These are phyloP conservation scores for Drosophila persimilis DNA, from an alignment of 1,140 invertebrate species.

Conservation along the genomic window DNA sequence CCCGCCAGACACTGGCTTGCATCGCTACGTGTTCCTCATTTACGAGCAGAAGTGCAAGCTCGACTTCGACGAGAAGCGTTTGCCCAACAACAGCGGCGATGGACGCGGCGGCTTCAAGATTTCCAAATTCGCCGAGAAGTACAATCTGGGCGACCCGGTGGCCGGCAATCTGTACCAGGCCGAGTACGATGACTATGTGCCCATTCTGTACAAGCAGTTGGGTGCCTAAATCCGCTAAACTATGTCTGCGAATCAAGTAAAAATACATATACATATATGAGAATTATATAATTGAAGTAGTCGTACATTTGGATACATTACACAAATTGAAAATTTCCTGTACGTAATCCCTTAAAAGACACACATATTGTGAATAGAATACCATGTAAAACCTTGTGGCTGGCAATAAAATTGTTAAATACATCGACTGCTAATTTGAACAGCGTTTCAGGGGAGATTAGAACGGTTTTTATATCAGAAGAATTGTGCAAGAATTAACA, in stretches of 20 bases:
- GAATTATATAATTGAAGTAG: slow-evolving; percentile 31
- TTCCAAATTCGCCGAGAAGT: slow-evolving; percentile 87
- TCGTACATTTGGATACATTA: slow-evolving; percentile 12
- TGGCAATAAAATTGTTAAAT: slow-evolving; percentile 50
- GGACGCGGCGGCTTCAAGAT: slow-evolving; percentile 92
- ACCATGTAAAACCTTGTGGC: slow-evolving; percentile 14
- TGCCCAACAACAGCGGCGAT: slow-evolving; percentile 87
- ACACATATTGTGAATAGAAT: background rate
- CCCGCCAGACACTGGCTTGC: slow-evolving; percentile 91
- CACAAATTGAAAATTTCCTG: background rate
- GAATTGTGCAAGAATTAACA: too few species aligned
- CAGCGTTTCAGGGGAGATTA: background rate
- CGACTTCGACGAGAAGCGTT: slow-evolving; percentile 67
- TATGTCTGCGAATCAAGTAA: too few species aligned
- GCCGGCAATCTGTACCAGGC: slow-evolving; percentile 96
- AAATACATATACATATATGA: background rate
- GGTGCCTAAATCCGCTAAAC: slow-evolving; percentile 47
- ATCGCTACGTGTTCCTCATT: slow-evolving; percentile 95
- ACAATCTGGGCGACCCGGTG: slow-evolving; percentile 91
- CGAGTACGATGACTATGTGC: slow-evolving; percentile 95
- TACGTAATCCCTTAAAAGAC: slow-evolving; percentile 14
- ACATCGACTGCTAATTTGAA: slow-evolving; percentile 13
- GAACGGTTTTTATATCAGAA: too few species aligned
- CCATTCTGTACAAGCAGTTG: slow-evolving; percentile 82
- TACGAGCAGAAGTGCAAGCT: slow-evolving; percentile 88